Percentiles rank a stretch among this genome's conserved stretches.
These are phyloP conservation scores for Nilaparvata lugens DNA, from an alignment of 1,140 invertebrate genomes.

Conservation along the genomic window DNA sequence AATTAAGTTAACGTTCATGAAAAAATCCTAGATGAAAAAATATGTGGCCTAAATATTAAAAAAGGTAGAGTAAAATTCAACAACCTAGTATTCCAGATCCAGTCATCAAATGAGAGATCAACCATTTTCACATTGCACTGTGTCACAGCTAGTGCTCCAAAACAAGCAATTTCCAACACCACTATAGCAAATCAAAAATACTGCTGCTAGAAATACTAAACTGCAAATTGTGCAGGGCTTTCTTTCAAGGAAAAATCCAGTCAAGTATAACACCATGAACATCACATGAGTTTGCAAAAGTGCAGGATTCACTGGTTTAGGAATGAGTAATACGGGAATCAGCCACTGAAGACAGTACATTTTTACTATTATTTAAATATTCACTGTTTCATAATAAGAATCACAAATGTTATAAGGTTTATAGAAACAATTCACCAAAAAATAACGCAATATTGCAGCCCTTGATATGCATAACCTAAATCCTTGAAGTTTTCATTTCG, in stretches of 20 bases:
- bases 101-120: constrained; percentile 17
- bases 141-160: constrained; percentile 72
- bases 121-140: constrained; percentile 58
- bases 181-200: constrained; percentile 91
- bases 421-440: too few relatives aligned
- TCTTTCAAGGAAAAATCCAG: constrained; percentile 87
- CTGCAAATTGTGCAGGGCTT: constrained; percentile 96
- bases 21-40: too few relatives aligned
- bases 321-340: constrained; percentile 91
- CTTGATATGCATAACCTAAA: too few relatives aligned
- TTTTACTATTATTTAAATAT: background rate
- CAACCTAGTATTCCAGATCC: background rate
- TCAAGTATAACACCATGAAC: constrained; percentile 90
- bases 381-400: too few relatives aligned
- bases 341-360: constrained; percentile 99
- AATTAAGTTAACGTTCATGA: too few relatives aligned
- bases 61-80: background rate
- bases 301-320: constrained; percentile 92
- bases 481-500: too few relatives aligned
- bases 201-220: constrained; percentile 82
- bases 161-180: constrained; percentile 90
- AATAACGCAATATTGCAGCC: too few relatives aligned
- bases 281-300: constrained; percentile 91
- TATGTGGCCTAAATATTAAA: background rate
- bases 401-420: too few relatives aligned